Evolutionary conservation across 2,888 invertebrate genomes (phyloP), one percentile per base, ranked within the genome.

Genomic region (Philhelius pedissequus): DNA sequence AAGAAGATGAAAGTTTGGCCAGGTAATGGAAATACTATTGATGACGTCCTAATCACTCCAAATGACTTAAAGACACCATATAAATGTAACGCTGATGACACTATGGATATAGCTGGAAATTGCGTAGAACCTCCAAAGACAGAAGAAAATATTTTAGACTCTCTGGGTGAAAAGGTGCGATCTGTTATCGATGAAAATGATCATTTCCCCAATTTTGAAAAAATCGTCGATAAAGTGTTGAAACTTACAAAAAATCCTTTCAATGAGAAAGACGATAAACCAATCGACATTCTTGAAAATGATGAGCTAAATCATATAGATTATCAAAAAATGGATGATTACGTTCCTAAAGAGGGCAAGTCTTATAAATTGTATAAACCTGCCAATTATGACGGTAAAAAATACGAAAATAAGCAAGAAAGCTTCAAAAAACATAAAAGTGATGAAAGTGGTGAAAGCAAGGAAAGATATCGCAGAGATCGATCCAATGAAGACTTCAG

Each of bases 1-100:
- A 89, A 89, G 52, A 88, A 86, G 0, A 88, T 90, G 9, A 90
- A 89, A 52, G 89, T 88, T 18, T 89, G 90, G 90, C 30, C 88
- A 0, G 90, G 90, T 7, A 88, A 89, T 81, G 90, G 89, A 4
- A 86, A 89, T 60, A 64, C 81, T 5, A 58, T 87, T 5, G 86
- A 89, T 52, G 84, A 87, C 0, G 86, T 89, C 2, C 87, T 89
- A 4, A 89, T 90, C 3, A 88, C 87, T 5, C 88, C 89, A 9
- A 77, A 84, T 6, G 89, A 89, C 25, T 52, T 89, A 0, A 89
- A 87, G 62, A 87, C 87, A 1, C 87, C 90, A 1, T 90, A 86
- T 48, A 89, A 88, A 40, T 90, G 90, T 32, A 78, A 88, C 0
- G 87, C 88, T 74, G 89, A 88, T 3, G 87, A 88, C n/a, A 89